Evolutionary conservation across 2,113 vertebrate genomes (phyloP), one percentile per base, ranked within the genome.

Genomic region (Scopus umbretta): DNA sequence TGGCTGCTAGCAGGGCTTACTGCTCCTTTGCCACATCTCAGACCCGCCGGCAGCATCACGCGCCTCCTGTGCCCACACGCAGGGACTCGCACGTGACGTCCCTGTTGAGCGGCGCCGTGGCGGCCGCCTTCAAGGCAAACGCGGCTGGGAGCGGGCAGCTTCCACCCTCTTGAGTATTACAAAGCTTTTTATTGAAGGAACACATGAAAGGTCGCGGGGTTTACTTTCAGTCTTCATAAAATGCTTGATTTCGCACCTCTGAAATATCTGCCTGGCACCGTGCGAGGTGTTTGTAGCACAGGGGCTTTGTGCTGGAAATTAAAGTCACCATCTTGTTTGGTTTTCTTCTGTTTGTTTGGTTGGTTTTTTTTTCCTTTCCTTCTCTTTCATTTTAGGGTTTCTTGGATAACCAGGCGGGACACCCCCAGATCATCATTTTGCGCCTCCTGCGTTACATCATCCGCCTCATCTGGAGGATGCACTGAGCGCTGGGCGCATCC

Each of bases 401-500:
- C 78, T 94, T 95, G 84, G 98, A 89, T 73, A 82, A 98, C 95
- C 97, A 61, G 16, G 87, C 76, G 5, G 97, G 91, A 5, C 96
- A 86, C 6, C 97, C 98, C 61, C 98, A 96, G n/a, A 79, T 98
- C 10, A 11, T 98, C 58, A 94, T 98, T 84, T 30, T 98, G 58
- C 98, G 97, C 74, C 96, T 98, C 42, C 86, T 98, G 85, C 98
- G 94, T 92, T 98, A 95, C 94, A 96, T 98, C 71, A 13, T 98
- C 72, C 97, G 98, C 67, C 97, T 98, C 85, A 97, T 98, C 75
- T 97, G 98, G 98, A 97, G 98, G 86, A 96, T 97, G 96, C 97
- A 97, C 79, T 98, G 98, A 98, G 86, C 0, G 1, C 74, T 1
- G 2, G 56, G 34, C 1, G 1, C 81, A 22, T 56, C 38, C 20